Conservation (phyloP, 1,140 invertebrate species). For the Plectrocnemia conspersa region DNA sequence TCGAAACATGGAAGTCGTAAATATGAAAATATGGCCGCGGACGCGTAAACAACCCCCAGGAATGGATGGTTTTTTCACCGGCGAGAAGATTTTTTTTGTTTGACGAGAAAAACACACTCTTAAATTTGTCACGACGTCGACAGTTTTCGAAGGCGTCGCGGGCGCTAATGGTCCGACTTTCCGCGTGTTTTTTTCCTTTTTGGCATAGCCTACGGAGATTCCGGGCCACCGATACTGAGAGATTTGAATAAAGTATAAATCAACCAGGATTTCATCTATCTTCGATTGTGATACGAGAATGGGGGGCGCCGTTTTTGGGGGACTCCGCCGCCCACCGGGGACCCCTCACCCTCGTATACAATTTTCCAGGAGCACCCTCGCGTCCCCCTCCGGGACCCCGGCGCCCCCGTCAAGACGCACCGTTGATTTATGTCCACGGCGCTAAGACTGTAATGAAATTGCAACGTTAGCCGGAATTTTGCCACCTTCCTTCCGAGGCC, state of each 20-base stretch:
- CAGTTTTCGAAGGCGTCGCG: too few species aligned
- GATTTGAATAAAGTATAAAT: slow-evolving; percentile 36
- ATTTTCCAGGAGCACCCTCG: slow-evolving; percentile 17
- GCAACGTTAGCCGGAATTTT: slow-evolving; percentile 40
- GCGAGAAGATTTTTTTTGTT: too few species aligned
- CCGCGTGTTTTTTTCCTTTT: too few species aligned
- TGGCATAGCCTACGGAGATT: too few species aligned
- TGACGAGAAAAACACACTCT: too few species aligned
- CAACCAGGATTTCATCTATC: slow-evolving; percentile 35
- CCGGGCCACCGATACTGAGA: background rate
- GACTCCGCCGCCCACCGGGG: slow-evolving; percentile 34
- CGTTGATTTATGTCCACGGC: slow-evolving; percentile 56
- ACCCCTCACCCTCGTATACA: slow-evolving; percentile 31
- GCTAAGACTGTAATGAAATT: slow-evolving; percentile 56
- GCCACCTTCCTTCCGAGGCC: slow-evolving; percentile 34
- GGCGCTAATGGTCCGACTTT: too few species aligned
- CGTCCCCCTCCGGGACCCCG: slow-evolving; percentile 35
- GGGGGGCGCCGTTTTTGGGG: background rate
- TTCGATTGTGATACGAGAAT: slow-evolving; percentile 31
- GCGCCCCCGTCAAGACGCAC: slow-evolving; percentile 35
- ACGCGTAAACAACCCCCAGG: too few species aligned
- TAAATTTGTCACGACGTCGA: too few species aligned
- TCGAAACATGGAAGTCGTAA: too few species aligned
- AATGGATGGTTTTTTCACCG: too few species aligned
- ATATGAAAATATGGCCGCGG: too few species aligned